phyloP scores from a whole-genome alignment of 2,113 vertebrate species.

The Esox niger region DNA sequence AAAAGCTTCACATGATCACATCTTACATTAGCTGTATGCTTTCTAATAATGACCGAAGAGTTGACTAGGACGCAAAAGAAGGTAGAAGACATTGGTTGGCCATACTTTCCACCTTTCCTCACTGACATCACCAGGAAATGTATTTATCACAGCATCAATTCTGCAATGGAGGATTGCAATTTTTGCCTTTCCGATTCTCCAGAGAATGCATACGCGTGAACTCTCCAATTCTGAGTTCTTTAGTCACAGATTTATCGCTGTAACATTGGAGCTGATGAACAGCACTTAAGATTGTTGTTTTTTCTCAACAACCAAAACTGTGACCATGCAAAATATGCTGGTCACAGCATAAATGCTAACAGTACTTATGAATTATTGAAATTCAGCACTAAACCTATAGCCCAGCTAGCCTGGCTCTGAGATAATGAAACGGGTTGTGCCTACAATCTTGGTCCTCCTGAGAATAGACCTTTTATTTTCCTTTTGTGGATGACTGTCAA shows the following conservation, averaged over 20 bases:
- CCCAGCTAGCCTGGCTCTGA: slow-evolving; percentile 2
- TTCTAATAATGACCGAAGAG: too few species aligned
- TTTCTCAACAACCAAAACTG: not conserved
- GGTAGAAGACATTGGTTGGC: too few species aligned
- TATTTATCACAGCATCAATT: not conserved
- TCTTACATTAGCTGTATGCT: too few species aligned
- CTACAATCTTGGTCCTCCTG: not conserved
- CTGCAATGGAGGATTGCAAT: not conserved
- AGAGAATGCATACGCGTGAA: not conserved
- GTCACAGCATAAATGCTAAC: not conserved
- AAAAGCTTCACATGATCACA: too few species aligned
- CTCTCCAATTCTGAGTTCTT: not conserved
- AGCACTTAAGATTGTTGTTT: not conserved
- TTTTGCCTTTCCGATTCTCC: not conserved
- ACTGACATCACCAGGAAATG: not conserved
- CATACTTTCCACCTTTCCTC: not conserved
- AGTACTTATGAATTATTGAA: slow-evolving; percentile 7
- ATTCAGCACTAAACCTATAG: slow-evolving; percentile 14
- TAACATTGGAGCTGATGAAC: not conserved
- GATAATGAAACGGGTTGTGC: slow-evolving; percentile 6
- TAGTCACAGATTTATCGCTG: not conserved
- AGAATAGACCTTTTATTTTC: slow-evolving; percentile 1
- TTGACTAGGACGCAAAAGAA: too few species aligned
- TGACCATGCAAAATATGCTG: not conserved
- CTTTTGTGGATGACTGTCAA: slow-evolving; percentile 20